These are phyloP conservation scores for Hirudinaria manillensis DNA, from an alignment of 2,888 invertebrate genomes.

Conservation along the genomic window DNA sequence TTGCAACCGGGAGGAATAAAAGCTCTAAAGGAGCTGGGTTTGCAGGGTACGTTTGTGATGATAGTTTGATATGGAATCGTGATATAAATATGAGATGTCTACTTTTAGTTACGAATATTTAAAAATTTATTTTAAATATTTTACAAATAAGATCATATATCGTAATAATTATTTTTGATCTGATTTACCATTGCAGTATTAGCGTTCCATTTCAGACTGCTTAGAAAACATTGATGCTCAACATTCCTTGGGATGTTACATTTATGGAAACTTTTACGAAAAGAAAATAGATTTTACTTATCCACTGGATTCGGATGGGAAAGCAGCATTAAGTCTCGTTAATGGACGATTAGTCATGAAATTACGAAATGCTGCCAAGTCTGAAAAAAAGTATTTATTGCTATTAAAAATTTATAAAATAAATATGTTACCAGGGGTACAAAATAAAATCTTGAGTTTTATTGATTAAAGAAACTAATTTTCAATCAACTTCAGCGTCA, in stretches of 20 bases:
- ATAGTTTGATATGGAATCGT: too few species aligned
- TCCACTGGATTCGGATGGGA: conserved; percentile 37
- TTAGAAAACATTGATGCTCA: conserved; percentile 45
- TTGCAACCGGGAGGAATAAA: conserved; percentile 47
- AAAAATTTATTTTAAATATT: too few species aligned
- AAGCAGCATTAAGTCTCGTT: conserved; percentile 42
- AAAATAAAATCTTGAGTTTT: too few species aligned
- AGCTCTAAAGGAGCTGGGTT: conserved; percentile 43
- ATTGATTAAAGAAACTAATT: neutral
- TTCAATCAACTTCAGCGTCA: conserved; percentile 13
- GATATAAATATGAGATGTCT: too few species aligned
- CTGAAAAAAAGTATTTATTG: conserved; percentile 42
- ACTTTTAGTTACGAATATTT: too few species aligned
- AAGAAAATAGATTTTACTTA: conserved; percentile 43
- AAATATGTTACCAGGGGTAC: too few species aligned
- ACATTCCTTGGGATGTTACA: conserved; percentile 44
- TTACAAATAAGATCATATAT: too few species aligned
- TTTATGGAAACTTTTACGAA: conserved; percentile 42
- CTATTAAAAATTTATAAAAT: neutral
- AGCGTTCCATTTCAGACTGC: conserved; percentile 42
- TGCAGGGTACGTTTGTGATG: conserved; percentile 39
- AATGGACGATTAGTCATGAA: conserved; percentile 47
- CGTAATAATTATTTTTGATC: too few species aligned
- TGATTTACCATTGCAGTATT: too few species aligned
- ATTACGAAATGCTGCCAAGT: conserved; percentile 42